Evolutionary conservation across 2,113 vertebrate species (phyloP).

Genomic region (Ctenomys sociabilis): DNA sequence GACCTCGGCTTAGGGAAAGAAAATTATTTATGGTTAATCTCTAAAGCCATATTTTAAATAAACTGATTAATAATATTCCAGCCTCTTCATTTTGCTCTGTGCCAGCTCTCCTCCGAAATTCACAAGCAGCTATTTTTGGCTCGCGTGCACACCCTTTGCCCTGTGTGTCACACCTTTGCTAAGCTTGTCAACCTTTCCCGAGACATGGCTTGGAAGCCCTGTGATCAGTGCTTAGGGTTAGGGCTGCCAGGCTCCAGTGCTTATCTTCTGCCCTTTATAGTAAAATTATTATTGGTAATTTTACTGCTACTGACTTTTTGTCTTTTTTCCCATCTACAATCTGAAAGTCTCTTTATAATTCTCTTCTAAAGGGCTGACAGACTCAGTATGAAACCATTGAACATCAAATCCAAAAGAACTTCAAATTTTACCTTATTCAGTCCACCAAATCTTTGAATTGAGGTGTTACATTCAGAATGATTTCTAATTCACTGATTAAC

Average conservation of each 20-base stretch:
- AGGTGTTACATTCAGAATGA: not conserved
- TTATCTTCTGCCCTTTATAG: not conserved
- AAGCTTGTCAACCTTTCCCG: conserved; percentile 25
- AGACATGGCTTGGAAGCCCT: not conserved
- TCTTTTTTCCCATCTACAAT: not conserved
- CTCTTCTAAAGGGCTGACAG: not conserved
- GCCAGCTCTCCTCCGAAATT: conserved; percentile 41
- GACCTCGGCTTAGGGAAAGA: conserved; percentile 8
- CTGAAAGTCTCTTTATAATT: not conserved
- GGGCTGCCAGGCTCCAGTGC: not conserved
- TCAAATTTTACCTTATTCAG: not conserved
- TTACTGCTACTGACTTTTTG: not conserved
- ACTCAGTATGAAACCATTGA: not conserved
- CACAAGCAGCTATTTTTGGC: conserved; percentile 47
- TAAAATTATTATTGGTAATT: conserved; percentile 6
- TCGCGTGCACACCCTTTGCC: not conserved
- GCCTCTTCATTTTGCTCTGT: conserved; percentile 39
- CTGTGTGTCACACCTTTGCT: conserved; percentile 41
- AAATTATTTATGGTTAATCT: conserved; percentile 57
- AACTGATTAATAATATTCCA: conserved; percentile 51
- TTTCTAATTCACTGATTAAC: conserved; percentile 8
- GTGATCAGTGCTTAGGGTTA: not conserved
- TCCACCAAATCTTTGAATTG: not conserved
- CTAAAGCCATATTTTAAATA: conserved; percentile 58
- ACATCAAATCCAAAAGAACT: not conserved